Evolutionary conservation across 1,140 invertebrate genomes (phyloP).

Genomic region (Ips typographus): DNA sequence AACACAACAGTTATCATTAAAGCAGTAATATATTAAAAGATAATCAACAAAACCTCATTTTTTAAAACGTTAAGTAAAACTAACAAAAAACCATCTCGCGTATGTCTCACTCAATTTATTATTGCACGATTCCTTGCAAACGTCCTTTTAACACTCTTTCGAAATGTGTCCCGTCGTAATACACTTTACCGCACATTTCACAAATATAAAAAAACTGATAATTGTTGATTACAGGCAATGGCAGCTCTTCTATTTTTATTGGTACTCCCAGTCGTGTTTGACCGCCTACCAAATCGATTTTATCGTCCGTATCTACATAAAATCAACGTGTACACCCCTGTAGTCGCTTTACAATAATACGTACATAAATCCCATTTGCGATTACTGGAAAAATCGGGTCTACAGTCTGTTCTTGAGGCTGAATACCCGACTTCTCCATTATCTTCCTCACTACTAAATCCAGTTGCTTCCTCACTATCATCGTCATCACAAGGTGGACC

Average conservation of each 20-base stretch:
- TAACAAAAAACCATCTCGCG: not conserved
- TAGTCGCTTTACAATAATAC: no score
- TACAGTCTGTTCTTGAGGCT: conserved; percentile 27
- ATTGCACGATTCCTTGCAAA: conserved; percentile 51
- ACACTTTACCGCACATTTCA: conserved; percentile 64
- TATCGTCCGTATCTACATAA: conserved; percentile 43
- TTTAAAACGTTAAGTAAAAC: not conserved
- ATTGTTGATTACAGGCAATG: conserved; percentile 53
- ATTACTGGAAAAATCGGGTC: conserved; percentile 11
- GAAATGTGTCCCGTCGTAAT: conserved; percentile 65
- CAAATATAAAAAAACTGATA: conserved; percentile 63
- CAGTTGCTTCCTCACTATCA: conserved; percentile 48
- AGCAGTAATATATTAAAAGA: not conserved
- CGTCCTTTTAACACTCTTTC: conserved; percentile 52
- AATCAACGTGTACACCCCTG: conserved; percentile 15
- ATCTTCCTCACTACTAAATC: conserved; percentile 49
- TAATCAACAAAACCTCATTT: not conserved
- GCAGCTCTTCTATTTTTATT: conserved; percentile 58
- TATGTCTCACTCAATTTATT: not conserved
- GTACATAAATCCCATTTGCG: conserved; percentile 45
- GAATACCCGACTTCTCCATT: conserved; percentile 35
- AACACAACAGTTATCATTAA: not conserved
- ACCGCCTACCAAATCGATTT: conserved; percentile 49
- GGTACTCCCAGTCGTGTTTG: conserved; percentile 51
- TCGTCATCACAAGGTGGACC: conserved; percentile 35